A percentile compares a stretch with the other conserved stretches of the same genome.
Evolutionary conservation across 2,888 invertebrate genomes (phyloP).

Genomic region (Lingula anatina): DNA sequence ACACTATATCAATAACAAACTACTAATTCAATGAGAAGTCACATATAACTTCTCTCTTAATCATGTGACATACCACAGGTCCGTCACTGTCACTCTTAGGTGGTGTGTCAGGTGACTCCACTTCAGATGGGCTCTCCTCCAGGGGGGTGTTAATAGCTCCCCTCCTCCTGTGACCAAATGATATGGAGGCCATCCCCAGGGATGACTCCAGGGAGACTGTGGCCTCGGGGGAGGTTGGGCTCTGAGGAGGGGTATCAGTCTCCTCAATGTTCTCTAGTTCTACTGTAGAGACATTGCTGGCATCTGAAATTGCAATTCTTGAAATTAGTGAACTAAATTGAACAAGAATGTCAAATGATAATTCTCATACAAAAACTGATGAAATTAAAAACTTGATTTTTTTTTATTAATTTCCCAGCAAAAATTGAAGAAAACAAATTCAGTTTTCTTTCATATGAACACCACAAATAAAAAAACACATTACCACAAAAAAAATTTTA

Average conservation of each 20-base stretch:
- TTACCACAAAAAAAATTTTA: no score
- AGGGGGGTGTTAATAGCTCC: slow-evolving; percentile 9
- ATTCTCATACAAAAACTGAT: neutral
- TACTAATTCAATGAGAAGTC: no score
- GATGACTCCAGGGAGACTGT: no score
- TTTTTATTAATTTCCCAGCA: neutral
- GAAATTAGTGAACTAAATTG: no score
- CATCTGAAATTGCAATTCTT: slow-evolving; percentile 37
- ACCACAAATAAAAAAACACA: no score
- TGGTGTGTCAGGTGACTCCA: slow-evolving; percentile 1
- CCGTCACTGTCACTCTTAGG: no score
- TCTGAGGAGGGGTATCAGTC: slow-evolving; percentile 50
- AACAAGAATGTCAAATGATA: neutral
- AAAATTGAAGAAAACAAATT: no score
- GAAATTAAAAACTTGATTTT: neutral
- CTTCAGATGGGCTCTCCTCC: slow-evolving; percentile 1
- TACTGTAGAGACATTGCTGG: slow-evolving; percentile 50
- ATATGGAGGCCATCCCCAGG: slow-evolving; percentile 22
- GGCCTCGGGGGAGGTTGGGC: slow-evolving; percentile 26
- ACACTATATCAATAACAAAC: no score
- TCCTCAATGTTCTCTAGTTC: slow-evolving; percentile 53
- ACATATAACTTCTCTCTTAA: no score
- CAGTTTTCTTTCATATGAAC: no score
- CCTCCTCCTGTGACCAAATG: slow-evolving; percentile 4
- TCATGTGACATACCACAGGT: no score